phyloP scores from a whole-genome alignment of 2,888 invertebrate genomes.

The Sarcophaga rosellei region DNA sequence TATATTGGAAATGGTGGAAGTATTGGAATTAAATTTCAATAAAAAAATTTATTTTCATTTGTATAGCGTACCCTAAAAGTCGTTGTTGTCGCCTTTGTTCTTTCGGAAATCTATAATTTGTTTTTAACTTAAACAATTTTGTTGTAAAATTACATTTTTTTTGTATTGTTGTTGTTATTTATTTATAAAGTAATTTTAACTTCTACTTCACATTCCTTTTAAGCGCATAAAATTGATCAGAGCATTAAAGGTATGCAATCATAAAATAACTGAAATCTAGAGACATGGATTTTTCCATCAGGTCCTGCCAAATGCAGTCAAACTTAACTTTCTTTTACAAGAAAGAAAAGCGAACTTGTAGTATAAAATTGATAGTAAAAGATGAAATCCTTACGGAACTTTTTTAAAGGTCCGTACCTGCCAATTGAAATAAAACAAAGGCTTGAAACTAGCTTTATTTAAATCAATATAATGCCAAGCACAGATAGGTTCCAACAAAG shows the following conservation, averaged over 20 bases:
- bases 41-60: not conserved
- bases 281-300: too few species aligned
- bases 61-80: constrained; percentile 1
- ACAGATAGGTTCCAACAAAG: too few species aligned
- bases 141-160: constrained; percentile 18
- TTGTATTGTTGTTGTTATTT: constrained; percentile 40
- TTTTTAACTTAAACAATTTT: constrained; percentile 41
- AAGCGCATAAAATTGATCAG: constrained; percentile 8
- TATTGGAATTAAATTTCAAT: not conserved
- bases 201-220: constrained; percentile 47
- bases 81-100: not conserved
- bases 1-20: not conserved
- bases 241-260: not conserved
- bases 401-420: too few species aligned
- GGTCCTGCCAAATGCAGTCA: too few species aligned
- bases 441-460: too few species aligned
- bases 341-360: too few species aligned
- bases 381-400: too few species aligned
- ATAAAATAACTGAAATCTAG: not conserved
- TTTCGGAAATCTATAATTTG: not conserved
- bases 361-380: too few species aligned
- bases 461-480: too few species aligned
- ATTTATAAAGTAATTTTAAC: constrained; percentile 59
- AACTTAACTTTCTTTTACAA: too few species aligned
- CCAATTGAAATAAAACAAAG: too few species aligned